Evolutionary conservation across 2,888 invertebrate genomes (phyloP).

Genomic region (Brenthis hecate): DNA sequence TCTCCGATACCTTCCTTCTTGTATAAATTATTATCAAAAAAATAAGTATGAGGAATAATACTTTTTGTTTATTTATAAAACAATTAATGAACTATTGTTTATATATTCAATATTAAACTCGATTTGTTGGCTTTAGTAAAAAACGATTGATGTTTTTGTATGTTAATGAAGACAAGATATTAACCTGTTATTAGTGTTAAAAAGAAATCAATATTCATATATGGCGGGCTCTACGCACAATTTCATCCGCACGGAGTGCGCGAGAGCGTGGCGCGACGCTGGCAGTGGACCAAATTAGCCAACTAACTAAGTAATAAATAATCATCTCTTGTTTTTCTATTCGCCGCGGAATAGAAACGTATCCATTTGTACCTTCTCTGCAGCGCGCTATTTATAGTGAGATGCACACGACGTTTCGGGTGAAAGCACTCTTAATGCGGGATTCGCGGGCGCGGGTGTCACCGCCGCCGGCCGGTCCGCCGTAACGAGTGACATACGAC

Average conservation of each 20-base stretch:
- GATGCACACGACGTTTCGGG: constrained; percentile 78
- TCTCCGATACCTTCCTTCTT: constrained; percentile 67
- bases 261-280: constrained; percentile 78
- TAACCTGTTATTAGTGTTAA: constrained; percentile 1
- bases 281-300: constrained; percentile 81
- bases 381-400: constrained; percentile 70
- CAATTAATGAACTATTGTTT: background rate
- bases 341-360: constrained; percentile 77
- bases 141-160: background rate
- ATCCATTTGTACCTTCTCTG: constrained; percentile 65
- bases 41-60: constrained; percentile 14
- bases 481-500: constrained; percentile 56
- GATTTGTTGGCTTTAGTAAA: background rate
- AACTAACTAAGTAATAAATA: constrained; percentile 82
- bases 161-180: background rate
- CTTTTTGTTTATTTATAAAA: background rate
- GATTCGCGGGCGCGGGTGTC: constrained; percentile 70
- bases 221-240: constrained; percentile 65
- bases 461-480: constrained; percentile 41
- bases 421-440: constrained; percentile 79
- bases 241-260: constrained; percentile 68
- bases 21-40: constrained; percentile 59
- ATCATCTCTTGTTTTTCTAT: constrained; percentile 82
- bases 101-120: background rate
- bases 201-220: constrained; percentile 37